Conservation (phyloP, 2,797 vertebrate species). For the Ptychadena robeensis region DNA sequence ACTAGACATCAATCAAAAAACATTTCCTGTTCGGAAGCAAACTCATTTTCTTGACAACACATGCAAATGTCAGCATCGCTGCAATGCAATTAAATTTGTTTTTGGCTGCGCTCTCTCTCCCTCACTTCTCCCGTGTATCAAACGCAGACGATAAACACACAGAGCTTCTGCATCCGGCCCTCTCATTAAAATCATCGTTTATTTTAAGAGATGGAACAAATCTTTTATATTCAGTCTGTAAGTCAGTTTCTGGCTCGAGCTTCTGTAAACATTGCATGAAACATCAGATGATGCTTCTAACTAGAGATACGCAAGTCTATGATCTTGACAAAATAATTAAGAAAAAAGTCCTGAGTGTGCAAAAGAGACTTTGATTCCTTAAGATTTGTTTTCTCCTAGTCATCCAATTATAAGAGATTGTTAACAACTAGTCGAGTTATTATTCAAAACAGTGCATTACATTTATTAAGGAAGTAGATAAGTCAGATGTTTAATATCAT, state of each 20-base stretch:
- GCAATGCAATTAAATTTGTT: conserved; percentile 49
- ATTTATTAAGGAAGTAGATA: background rate
- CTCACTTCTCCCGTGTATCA: conserved; percentile 10
- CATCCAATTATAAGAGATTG: background rate
- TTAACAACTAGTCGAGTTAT: background rate
- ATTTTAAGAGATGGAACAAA: conserved; percentile 27
- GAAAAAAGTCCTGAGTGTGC: background rate
- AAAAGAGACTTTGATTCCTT: background rate
- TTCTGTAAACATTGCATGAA: background rate
- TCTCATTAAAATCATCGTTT: conserved; percentile 23
- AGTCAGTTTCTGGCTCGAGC: background rate
- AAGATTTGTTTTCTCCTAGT: background rate
- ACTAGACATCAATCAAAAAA: conserved; percentile 46
- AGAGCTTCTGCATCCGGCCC: conserved; percentile 7
- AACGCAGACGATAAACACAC: conserved; percentile 10
- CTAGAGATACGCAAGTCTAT: background rate
- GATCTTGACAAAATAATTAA: background rate
- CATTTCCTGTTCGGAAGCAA: conserved; percentile 25
- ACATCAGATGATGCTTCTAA: background rate
- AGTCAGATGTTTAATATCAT: background rate
- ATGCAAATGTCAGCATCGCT: conserved; percentile 50
- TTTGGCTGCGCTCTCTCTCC: conserved; percentile 11
- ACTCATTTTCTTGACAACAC: conserved; percentile 54
- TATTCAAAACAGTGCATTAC: background rate
- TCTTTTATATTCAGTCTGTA: background rate